Evolutionary conservation across 1,140 invertebrate genomes (phyloP), one percentile per base, ranked within the genome.

Genomic region (Drosophila lacertosa): DNA sequence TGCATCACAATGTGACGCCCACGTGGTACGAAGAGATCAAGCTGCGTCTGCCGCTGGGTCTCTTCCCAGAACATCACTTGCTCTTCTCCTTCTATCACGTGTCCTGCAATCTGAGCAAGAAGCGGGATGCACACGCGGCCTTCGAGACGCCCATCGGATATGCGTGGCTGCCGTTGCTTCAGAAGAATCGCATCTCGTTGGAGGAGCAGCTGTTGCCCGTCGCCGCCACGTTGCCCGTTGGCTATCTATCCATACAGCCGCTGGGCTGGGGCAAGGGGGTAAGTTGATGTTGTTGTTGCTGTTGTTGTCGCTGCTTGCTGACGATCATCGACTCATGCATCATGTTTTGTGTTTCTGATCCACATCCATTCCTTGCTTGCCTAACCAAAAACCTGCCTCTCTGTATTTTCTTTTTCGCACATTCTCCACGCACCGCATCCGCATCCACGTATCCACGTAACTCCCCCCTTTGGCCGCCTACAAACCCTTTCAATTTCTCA

Each of bases 21-120:
- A 93, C 93, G 1, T 97, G 96, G 96, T 95, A 96, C 84, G 96
- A 96, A 92, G 97, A 99, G 92, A 95, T 98, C n/a, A 98, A 98
- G 92, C 93, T 98, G 57, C 93, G 94, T 20, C 91, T 98, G 7
- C 97, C 97, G 1, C 93, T 95, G n/a, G 94, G 95, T 47, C 92
- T 98, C 6, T 94, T 95, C 20, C 83, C 93, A 0, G 94, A 94
- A 29, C 97, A 98, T 91, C 97, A 98, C 89, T 86, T 98, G 16
- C 92, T 98, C 3, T 98, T 98, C 90, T 97, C 95, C 2, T 98
- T 98, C 91, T 95, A 96, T 88, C 97, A 98, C 88, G 95, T 98
- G 67, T 96, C 96, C 15, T 97, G 97, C 74, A 96, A 97, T 92
- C 93, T 95, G 71, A 94, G 95, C 53, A 97, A 97, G 90, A 96